phyloP scores from a whole-genome alignment of 2,888 invertebrate species.

The Helobdella robusta region DNA sequence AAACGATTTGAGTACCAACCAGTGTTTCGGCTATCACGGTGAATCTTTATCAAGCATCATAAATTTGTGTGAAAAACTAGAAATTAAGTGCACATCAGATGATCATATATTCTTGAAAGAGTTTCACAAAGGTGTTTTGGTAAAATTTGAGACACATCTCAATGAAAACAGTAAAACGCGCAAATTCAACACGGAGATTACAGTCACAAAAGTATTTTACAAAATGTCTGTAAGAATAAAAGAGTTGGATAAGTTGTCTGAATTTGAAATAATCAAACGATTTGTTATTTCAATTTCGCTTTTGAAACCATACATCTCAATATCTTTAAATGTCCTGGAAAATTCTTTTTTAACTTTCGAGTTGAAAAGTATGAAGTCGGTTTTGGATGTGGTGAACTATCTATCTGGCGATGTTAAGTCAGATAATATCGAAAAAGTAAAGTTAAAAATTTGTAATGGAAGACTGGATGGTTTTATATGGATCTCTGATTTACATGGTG shows the following conservation, averaged over 20 bases:
- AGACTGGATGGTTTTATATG: neutral
- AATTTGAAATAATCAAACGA: neutral
- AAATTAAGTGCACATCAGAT: neutral
- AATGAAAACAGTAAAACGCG: neutral
- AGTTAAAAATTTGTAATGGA: neutral
- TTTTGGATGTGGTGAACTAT: neutral
- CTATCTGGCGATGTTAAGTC: no score
- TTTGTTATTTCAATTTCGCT: slow-evolving; percentile 5
- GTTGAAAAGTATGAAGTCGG: neutral
- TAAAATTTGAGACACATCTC: slow-evolving; percentile 2
- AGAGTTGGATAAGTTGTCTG: neutral
- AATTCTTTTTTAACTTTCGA: neutral
- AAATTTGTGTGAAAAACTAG: slow-evolving; percentile 8
- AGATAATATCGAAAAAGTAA: no score
- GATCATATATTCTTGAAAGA: slow-evolving; percentile 6
- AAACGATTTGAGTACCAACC: neutral
- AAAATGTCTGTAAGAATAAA: slow-evolving; percentile 20
- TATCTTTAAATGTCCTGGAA: neutral
- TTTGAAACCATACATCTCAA: neutral
- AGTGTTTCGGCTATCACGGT: slow-evolving; percentile 6
- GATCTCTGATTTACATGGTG: no score
- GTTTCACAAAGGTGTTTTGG: neutral
- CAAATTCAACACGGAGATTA: neutral
- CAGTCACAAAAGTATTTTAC: slow-evolving; percentile 11
- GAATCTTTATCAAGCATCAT: slow-evolving; percentile 19